Evolutionary conservation across 1,140 invertebrate genomes (phyloP), one percentile per base, ranked within the genome.

Genomic region (Drosophila melanogaster): DNA sequence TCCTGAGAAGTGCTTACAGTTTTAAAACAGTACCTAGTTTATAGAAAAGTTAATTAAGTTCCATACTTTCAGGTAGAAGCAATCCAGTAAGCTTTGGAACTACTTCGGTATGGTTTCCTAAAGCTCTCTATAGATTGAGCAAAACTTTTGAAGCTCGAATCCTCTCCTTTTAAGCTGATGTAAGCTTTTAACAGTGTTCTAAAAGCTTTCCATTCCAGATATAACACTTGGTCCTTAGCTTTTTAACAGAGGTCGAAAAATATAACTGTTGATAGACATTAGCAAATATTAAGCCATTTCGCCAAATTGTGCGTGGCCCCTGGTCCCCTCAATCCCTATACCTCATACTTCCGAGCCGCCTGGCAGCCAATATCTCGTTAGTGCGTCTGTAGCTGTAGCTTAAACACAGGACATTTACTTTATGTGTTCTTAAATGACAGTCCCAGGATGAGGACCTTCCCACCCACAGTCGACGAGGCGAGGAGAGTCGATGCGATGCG

Each of bases 361-460:
- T 35, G 26, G 47, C 41, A n/a, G 46, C 55, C 56, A 61, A 74
- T 74, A 62, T 74, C 61, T 81, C 72, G 77, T 80, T 67, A 85
- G 77, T 73, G 54, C 47, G 72, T 72, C 61, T 73, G 61, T 49
- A 65, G 66, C 38, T 41, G 51, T 57, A 19, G 81, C 72, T 77
- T 86, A 86, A 85, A 81, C 77, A 46, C 77, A 86, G 77, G 81
- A 73, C 77, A 84, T 84, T 84, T 84, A 84, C 66, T 84, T 84
- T 81, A 84, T 86, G 81, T 60, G 54, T 84, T 80, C 81, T 86
- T 86, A 84, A 85, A 84, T 84, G 80, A 77, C 80, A 85, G 62
- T 49, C 60, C 33, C 49, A 38, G 44, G 38, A 79, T 26, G 54
- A 56, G 56, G 60, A 41, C 37, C 38, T 43, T 12, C 67, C 49